A percentile compares a stretch with the other conserved stretches of the same genome.
phyloP scores from a whole-genome alignment of 2,888 invertebrate genomes.

The Cephus pygmeus region DNA sequence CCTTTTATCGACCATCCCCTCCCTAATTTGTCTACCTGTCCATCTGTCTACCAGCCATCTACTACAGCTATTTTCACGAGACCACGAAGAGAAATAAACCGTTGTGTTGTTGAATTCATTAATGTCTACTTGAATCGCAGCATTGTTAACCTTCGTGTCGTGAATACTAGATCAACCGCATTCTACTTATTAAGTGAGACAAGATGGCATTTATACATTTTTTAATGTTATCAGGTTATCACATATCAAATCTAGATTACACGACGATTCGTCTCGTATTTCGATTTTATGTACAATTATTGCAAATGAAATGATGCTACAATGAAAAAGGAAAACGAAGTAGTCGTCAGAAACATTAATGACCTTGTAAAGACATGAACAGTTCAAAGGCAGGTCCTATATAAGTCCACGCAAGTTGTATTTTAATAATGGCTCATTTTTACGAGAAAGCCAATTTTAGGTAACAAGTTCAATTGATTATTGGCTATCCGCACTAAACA shows the following conservation, averaged over 20 bases:
- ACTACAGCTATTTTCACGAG: neutral
- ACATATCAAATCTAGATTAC: neutral
- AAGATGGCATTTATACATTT: neutral
- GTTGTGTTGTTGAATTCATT: too few species aligned
- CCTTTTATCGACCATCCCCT: neutral
- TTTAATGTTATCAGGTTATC: neutral
- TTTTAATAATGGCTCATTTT: too few species aligned
- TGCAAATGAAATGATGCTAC: neutral
- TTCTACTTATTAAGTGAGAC: neutral
- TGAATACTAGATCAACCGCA: neutral
- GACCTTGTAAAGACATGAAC: neutral
- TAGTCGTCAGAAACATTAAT: neutral
- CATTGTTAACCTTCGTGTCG: neutral
- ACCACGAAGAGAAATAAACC: too few species aligned
- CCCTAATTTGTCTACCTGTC: neutral
- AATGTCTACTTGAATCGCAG: neutral
- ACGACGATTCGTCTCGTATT: neutral
- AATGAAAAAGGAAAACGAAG: neutral
- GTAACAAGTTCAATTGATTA: neutral
- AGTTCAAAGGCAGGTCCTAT: neutral
- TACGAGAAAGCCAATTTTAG: neutral
- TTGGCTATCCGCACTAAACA: too few species aligned
- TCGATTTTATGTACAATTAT: neutral
- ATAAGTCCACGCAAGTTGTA: neutral
- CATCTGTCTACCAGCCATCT: neutral